Evolutionary conservation across 2,797 vertebrate genomes (phyloP), one percentile per base, ranked within the genome.

Genomic region (Eupleurogrammus muticus): DNA sequence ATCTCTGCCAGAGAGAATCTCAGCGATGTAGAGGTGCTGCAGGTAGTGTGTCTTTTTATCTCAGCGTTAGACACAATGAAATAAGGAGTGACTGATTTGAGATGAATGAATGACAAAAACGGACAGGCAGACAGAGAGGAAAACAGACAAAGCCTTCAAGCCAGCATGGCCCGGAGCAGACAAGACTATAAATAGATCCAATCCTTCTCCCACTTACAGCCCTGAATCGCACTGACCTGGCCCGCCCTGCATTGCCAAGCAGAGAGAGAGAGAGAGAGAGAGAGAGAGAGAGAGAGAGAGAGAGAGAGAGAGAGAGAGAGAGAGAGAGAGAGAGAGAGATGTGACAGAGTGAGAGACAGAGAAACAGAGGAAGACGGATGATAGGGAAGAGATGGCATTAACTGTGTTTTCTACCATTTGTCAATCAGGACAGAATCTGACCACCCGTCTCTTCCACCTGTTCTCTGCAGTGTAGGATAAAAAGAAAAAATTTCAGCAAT

Each of bases 101-200:
- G 62, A 67, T 63, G 64, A 77, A 78, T 78, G 57, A 89, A 62
- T 62, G 66, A 55, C 53, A 68, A 60, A 56, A 79, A 67, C 19
- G 24, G 55, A 74, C 53, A 62, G 65, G 35, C 19, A 79, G 48
- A 81, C 49, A 50, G 34, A 77, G 55, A 79, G 48, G 71, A 38
- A 68, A 68, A 74, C 38, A 80, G 72, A 66, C 62, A 68, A 57
- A 74, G 73, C 87, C 80, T 85, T 83, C 4, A 62, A 87, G 88
- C 91, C 90, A 90, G 75, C 38, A 77, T 77, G 76, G 80, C 81
- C 85, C 84, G 77, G 70, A 83, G 77, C 81, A 83, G 81, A 79
- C 74, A 17, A 51, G 48, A 52, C 86, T 92, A 92, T 82, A 91
- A 91, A 93, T 90, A 93, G 84, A 89, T 70, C 74, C 81, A 90